Evolutionary conservation across 2,797 vertebrate species (phyloP).

Genomic region (Cebuella pygmaea): DNA sequence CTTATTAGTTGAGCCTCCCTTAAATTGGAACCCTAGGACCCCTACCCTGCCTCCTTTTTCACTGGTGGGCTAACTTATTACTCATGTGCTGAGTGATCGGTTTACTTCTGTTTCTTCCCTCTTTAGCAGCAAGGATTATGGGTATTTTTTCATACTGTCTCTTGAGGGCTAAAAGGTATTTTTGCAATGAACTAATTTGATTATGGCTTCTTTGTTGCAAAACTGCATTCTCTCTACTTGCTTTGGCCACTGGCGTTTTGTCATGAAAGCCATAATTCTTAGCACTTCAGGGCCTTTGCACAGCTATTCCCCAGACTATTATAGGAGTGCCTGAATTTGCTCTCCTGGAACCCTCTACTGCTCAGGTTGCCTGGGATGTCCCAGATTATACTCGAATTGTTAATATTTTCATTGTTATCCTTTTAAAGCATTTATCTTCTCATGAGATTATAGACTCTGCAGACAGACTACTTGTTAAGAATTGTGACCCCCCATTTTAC

Average conservation of each 20-base stretch:
- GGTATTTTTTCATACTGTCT: not conserved
- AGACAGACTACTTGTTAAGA: not conserved
- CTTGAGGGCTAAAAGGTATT: not conserved
- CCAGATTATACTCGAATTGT: not conserved
- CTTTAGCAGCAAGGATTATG: not conserved
- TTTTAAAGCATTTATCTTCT: not conserved
- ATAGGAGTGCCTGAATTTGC: not conserved
- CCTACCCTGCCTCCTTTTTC: not conserved
- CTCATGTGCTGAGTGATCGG: not conserved
- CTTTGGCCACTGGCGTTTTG: not conserved
- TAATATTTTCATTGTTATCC: not conserved
- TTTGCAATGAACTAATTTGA: not conserved
- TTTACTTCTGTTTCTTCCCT: not conserved
- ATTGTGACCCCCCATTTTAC: not conserved
- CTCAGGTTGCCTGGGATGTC: not conserved
- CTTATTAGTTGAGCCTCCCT: not conserved
- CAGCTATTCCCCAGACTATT: rapidly evolving
- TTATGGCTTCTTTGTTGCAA: not conserved
- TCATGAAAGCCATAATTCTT: not conserved
- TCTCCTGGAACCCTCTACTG: not conserved
- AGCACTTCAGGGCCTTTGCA: not conserved
- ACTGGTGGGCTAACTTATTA: not conserved
- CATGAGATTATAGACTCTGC: not conserved
- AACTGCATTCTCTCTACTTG: not conserved
- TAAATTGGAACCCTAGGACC: not conserved